A percentile compares a stretch with the other conserved stretches of the same genome.
phyloP scores from a whole-genome alignment of 2,888 invertebrate species.

The Pycnomerus fuliginosus region DNA sequence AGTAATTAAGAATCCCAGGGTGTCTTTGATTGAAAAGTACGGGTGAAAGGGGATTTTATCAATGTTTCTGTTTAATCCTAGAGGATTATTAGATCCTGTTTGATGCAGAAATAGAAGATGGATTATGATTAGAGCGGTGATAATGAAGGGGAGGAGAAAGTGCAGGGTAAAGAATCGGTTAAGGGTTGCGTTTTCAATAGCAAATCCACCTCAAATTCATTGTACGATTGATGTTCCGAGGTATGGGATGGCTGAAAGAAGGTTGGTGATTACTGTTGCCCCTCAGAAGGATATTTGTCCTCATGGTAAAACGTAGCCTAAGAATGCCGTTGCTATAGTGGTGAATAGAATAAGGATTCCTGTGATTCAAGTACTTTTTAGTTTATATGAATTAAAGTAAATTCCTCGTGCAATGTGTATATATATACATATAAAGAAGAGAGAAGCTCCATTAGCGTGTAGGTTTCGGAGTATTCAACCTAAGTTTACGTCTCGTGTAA shows the following conservation, averaged over 20 bases:
- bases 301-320: slow-evolving; percentile 77
- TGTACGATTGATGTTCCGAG: slow-evolving; percentile 63
- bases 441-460: slow-evolving; percentile 71
- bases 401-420: slow-evolving; percentile 68
- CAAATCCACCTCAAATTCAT: slow-evolving; percentile 77
- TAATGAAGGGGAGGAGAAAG: slow-evolving; percentile 71
- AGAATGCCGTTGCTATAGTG: slow-evolving; percentile 71
- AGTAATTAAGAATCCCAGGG: slow-evolving; percentile 62
- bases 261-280: slow-evolving; percentile 58
- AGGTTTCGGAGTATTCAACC: slow-evolving; percentile 66
- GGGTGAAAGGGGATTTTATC: slow-evolving; percentile 71
- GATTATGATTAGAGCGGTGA: slow-evolving; percentile 61
- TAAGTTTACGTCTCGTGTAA: slow-evolving; percentile 69
- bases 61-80: slow-evolving; percentile 64
- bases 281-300: slow-evolving; percentile 83
- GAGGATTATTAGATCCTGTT: slow-evolving; percentile 67
- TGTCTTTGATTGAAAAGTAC: slow-evolving; percentile 66
- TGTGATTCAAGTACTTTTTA: slow-evolving; percentile 61
- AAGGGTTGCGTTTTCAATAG: slow-evolving; percentile 71
- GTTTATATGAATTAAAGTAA: slow-evolving; percentile 54
- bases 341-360: slow-evolving; percentile 67
- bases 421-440: slow-evolving; percentile 72
- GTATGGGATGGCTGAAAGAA: slow-evolving; percentile 71
- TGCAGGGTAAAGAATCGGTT: slow-evolving; percentile 77
- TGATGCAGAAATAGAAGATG: slow-evolving; percentile 67